Base-by-base conservation (phyloP, 1,140 invertebrate species). In the Brachionus manjavacas region DNA sequence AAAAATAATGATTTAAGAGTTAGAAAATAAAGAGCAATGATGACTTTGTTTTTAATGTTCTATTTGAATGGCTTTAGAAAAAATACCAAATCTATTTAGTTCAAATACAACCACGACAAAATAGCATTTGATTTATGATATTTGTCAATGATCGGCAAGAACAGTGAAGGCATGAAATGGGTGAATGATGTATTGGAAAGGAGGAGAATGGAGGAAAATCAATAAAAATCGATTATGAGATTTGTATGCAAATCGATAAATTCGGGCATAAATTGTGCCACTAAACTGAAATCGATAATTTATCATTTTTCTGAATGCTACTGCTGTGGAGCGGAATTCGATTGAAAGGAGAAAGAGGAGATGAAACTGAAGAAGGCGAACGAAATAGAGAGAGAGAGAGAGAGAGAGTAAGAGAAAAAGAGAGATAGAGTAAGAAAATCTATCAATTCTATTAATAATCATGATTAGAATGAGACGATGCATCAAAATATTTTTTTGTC, bases 401-500 rank as follows among this genome's bases (percentile, higher is more conserved):
- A 68, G n/a, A 72, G 39, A 41, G 20, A n/a, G n/a, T n/a, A n/a
- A n/a, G n/a, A n/a, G n/a, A n/a, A n/a, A 41, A 39, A 72, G 35
- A 72, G 31, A 39, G 28, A 68, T 3, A 72, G 39, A 41, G 20
- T 41, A 41, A 72, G 35, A 41, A 72, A 72, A 72, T 72, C 68
- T 72, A 72, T 72, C 68, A 72, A 72, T 72, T 72, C 68, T 72
- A 16, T 72, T 72, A 72, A 39, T 72, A 72, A 72, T 68, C 66
- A 68, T 68, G 66, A 68, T 41, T 41, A 72, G 28, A 41, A 72
- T 72, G 39, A 72, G 68, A 43, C 35, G 68, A 72, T 72, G 68
- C 68, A 72, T 72, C 68, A 72, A 72, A 72, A 72, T 72, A 39
- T 72, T 72, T 72, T 55, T 76, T 76, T 76, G 72, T 76, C 72